Evolutionary conservation across 2,113 vertebrate species (phyloP).

Genomic region (Lutjanus erythropterus): DNA sequence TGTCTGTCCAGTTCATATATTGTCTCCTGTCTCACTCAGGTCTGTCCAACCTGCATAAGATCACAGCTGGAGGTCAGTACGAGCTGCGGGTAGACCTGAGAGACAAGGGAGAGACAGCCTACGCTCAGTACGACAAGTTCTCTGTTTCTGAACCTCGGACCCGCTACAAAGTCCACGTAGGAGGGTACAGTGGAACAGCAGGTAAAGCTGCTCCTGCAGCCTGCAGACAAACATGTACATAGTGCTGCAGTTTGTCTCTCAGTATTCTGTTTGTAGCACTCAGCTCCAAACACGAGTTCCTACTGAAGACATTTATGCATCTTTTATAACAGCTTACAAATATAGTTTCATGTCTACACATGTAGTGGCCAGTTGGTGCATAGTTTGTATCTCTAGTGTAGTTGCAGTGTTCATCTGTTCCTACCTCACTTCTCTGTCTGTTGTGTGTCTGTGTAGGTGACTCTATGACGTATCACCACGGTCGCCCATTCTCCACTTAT

Average conservation of each 20-base stretch:
- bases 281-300: not conserved
- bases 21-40: conserved; percentile 82
- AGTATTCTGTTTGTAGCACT: not conserved
- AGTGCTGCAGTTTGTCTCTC: not conserved
- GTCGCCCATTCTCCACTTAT: conserved; percentile 94
- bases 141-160: conserved; percentile 89
- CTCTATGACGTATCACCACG: conserved; percentile 97
- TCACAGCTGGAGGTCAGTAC: conserved; percentile 93
- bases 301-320: not conserved
- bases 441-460: conserved; percentile 87
- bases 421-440: not conserved
- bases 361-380: not conserved
- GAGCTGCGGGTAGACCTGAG: conserved; percentile 94
- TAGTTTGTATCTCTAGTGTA: not conserved
- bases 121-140: conserved; percentile 94
- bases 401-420: not conserved
- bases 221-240: not conserved
- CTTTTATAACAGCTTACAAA: not conserved
- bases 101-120: conserved; percentile 90
- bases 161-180: conserved; percentile 93
- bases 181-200: conserved; percentile 95
- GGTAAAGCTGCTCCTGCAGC: conserved; percentile 80
- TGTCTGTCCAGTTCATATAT: not conserved
- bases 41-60: conserved; percentile 94
- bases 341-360: not conserved